phyloP scores from a whole-genome alignment of 1,140 invertebrate species.

The Diachasma alloeum region DNA sequence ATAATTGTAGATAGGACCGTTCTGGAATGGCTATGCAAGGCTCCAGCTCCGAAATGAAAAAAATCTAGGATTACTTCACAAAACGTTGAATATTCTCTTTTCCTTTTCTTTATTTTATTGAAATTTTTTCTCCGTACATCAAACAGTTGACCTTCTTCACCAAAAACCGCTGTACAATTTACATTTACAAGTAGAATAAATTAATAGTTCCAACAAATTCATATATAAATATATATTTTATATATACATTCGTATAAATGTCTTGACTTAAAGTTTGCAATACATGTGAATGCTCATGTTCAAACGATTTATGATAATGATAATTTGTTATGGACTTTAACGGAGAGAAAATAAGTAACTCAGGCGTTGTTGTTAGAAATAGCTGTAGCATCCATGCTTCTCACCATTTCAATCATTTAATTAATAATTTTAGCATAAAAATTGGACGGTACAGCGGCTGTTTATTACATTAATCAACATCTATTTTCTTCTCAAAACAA shows the following conservation, averaged over 20 bases:
- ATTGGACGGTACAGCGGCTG: neutral
- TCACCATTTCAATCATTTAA: neutral
- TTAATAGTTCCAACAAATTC: neutral
- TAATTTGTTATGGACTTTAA: too few species aligned
- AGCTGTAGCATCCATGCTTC: neutral
- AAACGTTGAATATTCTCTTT: conserved; percentile 7
- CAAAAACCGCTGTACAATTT: conserved; percentile 14
- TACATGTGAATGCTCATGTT: too few species aligned
- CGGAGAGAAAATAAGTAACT: neutral
- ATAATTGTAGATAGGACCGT: conserved; percentile 33
- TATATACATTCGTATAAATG: neutral
- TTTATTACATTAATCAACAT: neutral
- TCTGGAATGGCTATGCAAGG: conserved; percentile 47
- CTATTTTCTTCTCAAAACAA: neutral
- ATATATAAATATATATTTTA: neutral
- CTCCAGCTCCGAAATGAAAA: conserved; percentile 21
- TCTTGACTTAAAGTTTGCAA: neutral
- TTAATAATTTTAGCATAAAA: neutral
- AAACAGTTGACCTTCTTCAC: conserved; percentile 8
- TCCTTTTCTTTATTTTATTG: conserved; percentile 28
- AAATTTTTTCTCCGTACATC: conserved; percentile 32
- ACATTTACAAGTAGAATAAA: neutral
- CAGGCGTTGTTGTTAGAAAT: neutral
- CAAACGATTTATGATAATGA: too few species aligned
- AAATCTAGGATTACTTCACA: neutral